Base-by-base conservation (phyloP, 2,113 vertebrate species). In the Lasiurus cinereus region DNA sequence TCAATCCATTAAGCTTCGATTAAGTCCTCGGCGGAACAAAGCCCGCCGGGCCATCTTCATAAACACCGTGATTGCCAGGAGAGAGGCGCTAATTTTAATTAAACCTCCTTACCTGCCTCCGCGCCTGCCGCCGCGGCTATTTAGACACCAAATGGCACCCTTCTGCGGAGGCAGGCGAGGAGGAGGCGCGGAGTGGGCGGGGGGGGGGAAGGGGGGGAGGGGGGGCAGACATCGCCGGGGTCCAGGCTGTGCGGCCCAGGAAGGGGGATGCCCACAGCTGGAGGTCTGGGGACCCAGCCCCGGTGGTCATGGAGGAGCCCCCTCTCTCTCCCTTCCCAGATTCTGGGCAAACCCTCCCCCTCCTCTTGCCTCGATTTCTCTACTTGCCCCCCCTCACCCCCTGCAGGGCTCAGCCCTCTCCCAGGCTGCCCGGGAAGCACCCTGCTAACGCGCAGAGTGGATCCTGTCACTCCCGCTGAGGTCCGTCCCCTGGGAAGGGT, bases 21-120 rank as follows among this genome's bases (percentile, higher is more conserved):
- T 99, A 99, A 99, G 99, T 98, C 98, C 99, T 99, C 98, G 98
- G 98, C 98, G 98, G 99, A 99, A 99, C 99, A 99, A 99, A 99
- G 98, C 98, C 98, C 96, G 98, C 98, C 98, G 97, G 98, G 98
- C 98, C 97, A 96, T 98, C 98, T 99, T 99, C 99, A 99, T 99
- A 99, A 99, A 99, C 98, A 98, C 98, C 98, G 98, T 97, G 98
- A 98, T 98, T 99, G 99, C 99, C 98, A 99, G 98, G 98, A 99
- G 96, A 97, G 97, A 97, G 96, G 98, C 98, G 98, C 98, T 98
- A 99, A 99, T 99, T 99, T 99, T 99, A 99, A 99, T 99, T 99
- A 99, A 99, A 99, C 99, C 98, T 98, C 98, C 99, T 99, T 99
- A 99, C 99, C 98, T 98, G 98, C 98, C 98, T 99, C 99, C 98